Base-by-base conservation (phyloP, 2,888 invertebrate species). In the Parnassius mnemosyne region DNA sequence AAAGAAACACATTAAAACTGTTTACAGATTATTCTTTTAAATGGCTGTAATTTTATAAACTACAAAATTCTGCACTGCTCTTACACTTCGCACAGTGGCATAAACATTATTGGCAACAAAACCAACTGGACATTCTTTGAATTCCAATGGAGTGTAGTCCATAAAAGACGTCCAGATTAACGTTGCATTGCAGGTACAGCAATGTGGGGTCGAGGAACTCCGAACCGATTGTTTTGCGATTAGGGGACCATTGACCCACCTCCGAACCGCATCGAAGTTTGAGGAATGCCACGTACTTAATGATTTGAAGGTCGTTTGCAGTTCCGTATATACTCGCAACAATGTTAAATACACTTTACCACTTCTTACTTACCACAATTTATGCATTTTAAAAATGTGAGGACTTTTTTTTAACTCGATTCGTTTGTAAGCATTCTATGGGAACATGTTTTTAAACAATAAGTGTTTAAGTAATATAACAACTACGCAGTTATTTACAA, bases 211-310 rank as follows among this genome's bases (percentile, higher is more conserved):
- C 74, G 69, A 69, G 68, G 73, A 75, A 69, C 76, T 64, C 60
- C 49, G 53, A 69, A 65, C 67, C 74, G 77, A 75, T 83, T 79
- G 73, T 73, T 71, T 81, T 77, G 77, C 83, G 84, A 86, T 87
- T 84, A 86, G 86, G 78, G 79, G 84, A 78, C 71, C 85, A 71
- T 76, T 83, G 86, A 87, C 85, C 85, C 70, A 72, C 10, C 56
- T 56, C 50, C 43, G 20, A 57, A 51, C 51, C n/a, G 16, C 43
- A 9, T 51, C 51, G 57, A 54, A 51, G 16, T 20, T 43, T 57
- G 52, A 13, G 47, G 62, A 62, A 53, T 59, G 47, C 43, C 10
- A 43, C 43, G 10, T 43, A 11, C 11, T 43, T 10, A 11, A 43
- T 43, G 11, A 11, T 11, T 43, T 43, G 43, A 43, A 43, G 43